These are phyloP conservation scores for Lophotis ruficrista DNA, from an alignment of 2,113 vertebrate genomes.

Conservation along the genomic window DNA sequence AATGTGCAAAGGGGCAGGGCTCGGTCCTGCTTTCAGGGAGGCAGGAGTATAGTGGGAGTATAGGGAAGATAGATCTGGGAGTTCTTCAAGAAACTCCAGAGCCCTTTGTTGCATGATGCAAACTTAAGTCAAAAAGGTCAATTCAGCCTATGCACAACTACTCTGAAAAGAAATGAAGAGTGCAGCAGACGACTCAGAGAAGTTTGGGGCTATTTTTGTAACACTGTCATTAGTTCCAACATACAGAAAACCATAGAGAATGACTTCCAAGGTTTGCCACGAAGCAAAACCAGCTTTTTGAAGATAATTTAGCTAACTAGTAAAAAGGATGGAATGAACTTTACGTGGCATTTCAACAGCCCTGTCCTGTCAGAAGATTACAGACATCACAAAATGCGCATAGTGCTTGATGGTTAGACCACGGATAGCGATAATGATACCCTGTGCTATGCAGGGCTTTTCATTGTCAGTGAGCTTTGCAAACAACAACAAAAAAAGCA, in stretches of 20 bases:
- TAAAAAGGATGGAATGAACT: conserved; percentile 4
- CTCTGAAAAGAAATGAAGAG: not conserved
- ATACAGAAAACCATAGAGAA: not conserved
- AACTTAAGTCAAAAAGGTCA: not conserved
- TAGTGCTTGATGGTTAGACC: not conserved
- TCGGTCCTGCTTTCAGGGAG: not conserved
- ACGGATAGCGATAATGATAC: not conserved
- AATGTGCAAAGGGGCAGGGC: accelerated
- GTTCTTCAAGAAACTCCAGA: not conserved
- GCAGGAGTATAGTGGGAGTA: not conserved
- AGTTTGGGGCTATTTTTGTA: not conserved
- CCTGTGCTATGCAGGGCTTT: not conserved
- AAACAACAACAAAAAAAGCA: not conserved
- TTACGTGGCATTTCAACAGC: conserved; percentile 26
- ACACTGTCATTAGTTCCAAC: not conserved
- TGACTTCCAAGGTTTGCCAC: not conserved
- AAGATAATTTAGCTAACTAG: conserved; percentile 4
- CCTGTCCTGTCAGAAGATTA: conserved; percentile 40
- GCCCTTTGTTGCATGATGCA: not conserved
- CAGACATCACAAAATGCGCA: not conserved
- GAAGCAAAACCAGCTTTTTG: not conserved
- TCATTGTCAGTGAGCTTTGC: not conserved
- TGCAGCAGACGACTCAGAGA: not conserved
- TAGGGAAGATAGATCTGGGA: not conserved
- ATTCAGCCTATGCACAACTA: not conserved